Percentiles rank a stretch among this genome's conserved stretches.
These are phyloP conservation scores for Sternarchorhynchus goeldii DNA, from an alignment of 2,797 vertebrate species.

Conservation along the genomic window DNA sequence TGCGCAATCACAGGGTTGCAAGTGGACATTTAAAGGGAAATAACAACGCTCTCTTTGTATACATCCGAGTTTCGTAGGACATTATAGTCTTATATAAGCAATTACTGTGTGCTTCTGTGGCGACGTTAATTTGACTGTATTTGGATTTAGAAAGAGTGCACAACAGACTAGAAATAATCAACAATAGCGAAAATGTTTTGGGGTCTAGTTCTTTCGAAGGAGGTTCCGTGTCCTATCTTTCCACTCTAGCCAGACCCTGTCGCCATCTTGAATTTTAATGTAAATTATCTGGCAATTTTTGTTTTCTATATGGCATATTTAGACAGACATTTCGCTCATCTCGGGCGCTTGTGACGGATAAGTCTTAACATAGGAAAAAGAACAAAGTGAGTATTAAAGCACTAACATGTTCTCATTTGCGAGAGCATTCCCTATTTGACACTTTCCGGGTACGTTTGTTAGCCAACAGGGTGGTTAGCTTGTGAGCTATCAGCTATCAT, in stretches of 20 bases:
- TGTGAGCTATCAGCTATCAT: conserved; percentile 33
- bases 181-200: conserved; percentile 26
- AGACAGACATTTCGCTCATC: conserved; percentile 11
- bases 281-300: conserved; percentile 56
- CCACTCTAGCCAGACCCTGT: conserved; percentile 51
- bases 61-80: conserved; percentile 45
- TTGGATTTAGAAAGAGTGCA: background rate
- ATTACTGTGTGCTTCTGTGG: background rate
- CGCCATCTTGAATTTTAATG: conserved; percentile 67
- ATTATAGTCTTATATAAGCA: conserved; percentile 21
- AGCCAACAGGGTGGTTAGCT: conserved; percentile 50
- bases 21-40: conserved; percentile 57
- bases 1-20: conserved; percentile 51
- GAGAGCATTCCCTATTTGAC: conserved; percentile 29
- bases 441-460: conserved; percentile 58
- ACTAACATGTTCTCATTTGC: background rate
- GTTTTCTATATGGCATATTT: conserved; percentile 49
- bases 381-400: conserved; percentile 56
- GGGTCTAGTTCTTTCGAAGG: conserved; percentile 55
- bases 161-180: conserved; percentile 14
- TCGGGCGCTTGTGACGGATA: conserved; percentile 42
- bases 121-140: background rate
- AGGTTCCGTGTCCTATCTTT: conserved; percentile 51
- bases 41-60: conserved; percentile 56
- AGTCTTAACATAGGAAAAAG: conserved; percentile 32